Base-by-base conservation (phyloP, 2,797 vertebrate genomes). In the Acanthurus leucopareius region DNA sequence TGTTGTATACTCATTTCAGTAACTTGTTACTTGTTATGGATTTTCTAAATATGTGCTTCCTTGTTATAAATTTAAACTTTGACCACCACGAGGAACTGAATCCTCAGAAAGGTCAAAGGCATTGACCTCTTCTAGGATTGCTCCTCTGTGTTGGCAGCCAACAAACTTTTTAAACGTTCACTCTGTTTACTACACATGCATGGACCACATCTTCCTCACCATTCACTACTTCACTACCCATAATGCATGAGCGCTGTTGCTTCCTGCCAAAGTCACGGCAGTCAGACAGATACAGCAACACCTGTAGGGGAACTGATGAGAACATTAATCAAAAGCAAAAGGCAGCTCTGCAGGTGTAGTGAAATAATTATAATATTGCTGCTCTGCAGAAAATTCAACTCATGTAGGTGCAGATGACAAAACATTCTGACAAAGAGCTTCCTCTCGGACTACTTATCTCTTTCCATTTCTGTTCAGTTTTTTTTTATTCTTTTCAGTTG, bases 181-280 rank as follows among this genome's bases (percentile, higher is more conserved):
- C 69, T 70, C 48, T 75, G 73, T 87, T 84, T 77, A 62, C 81
- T 73, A 75, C 82, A 83, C 86, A 77, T 89, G 87, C 88, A 91
- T 92, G 90, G 69, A 84, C 77, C 64, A 80, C 80, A 82, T 86
- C 79, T 52, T 86, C 85, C 77, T 84, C 77, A 73, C 80, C 83
- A 85, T 86, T 64, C 87, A 85, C 73, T 9, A 79, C 74, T 74
- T 76, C 77, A 75, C 84, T 68, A 69, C 86, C 86, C 91, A 91
- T 84, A 63, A 90, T 91, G 90, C 92, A 92, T 89, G 88, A 82
- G 64, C 16, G 53, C 74, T 85, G 84, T 75, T 82, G 85, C 86
- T 84, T 88, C 85, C 70, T 78, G 83, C 79, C 54, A 51, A 69
- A 53, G 48, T 82, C 71, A 52, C 38, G 25, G 51, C 25, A n/a